phyloP scores from a whole-genome alignment of 2,113 vertebrate species.

The Burhinus bistriatus region DNA sequence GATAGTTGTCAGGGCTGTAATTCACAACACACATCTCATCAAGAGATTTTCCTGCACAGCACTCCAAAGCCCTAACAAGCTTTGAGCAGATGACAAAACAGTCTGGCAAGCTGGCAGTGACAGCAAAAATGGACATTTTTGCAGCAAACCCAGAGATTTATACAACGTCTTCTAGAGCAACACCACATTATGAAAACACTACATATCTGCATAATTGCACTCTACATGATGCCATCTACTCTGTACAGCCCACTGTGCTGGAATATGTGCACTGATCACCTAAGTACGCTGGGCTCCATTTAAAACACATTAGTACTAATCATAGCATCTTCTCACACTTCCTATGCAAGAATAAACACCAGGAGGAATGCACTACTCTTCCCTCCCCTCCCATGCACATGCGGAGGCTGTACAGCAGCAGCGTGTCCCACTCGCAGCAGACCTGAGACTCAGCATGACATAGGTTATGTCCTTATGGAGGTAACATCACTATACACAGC shows the following conservation, averaged over 20 bases:
- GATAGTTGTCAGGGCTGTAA: neutral
- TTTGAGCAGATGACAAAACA: neutral
- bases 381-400: neutral
- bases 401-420: neutral
- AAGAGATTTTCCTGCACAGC: neutral
- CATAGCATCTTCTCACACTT: neutral
- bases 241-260: neutral
- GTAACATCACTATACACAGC: neutral
- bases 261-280: neutral
- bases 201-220: conserved; percentile 6
- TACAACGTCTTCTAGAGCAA: neutral
- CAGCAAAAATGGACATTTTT: neutral
- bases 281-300: neutral
- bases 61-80: conserved; percentile 28
- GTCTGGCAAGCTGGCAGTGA: neutral
- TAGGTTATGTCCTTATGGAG: neutral
- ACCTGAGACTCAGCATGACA: neutral
- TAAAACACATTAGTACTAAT: neutral
- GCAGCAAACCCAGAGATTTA: conserved; percentile 7
- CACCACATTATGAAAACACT: neutral
- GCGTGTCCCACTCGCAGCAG: neutral
- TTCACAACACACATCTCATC: neutral
- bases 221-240: neutral
- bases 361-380: neutral
- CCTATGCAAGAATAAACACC: neutral